Conservation (phyloP, 2,888 invertebrate species). For the Sipha maydis region DNA sequence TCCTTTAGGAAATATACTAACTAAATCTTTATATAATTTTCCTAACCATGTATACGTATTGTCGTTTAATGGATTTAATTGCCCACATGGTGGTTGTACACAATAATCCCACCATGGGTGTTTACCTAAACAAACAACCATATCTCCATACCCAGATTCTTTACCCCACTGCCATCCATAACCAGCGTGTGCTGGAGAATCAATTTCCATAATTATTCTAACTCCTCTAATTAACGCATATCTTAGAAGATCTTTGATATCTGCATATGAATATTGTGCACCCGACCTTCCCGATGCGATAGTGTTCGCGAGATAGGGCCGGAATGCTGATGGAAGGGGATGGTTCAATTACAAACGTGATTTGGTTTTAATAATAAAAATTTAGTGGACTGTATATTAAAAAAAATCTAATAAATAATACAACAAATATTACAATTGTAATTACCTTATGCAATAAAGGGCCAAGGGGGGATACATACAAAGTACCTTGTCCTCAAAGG, state of each 20-base stretch:
- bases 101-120: conserved; percentile 79
- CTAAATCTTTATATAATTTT: conserved; percentile 77
- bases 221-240: conserved; percentile 85
- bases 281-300: too few relatives aligned
- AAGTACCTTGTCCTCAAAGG: too few relatives aligned
- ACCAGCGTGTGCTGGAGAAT: conserved; percentile 83
- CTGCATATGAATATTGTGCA: conserved; percentile 72
- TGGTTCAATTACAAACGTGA: too few relatives aligned
- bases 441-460: too few relatives aligned
- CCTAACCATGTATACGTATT: conserved; percentile 76
- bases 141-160: conserved; percentile 72
- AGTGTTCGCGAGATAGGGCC: too few relatives aligned
- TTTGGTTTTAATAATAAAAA: too few relatives aligned
- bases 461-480: too few relatives aligned
- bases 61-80: conserved; percentile 82
- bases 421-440: too few relatives aligned
- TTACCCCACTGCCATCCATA: conserved; percentile 88
- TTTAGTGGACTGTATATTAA: too few relatives aligned
- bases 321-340: too few relatives aligned
- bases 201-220: conserved; percentile 86
- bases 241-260: conserved; percentile 76
- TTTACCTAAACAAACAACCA: conserved; percentile 75
- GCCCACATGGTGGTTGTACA: conserved; percentile 86
- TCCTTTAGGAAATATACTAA: conserved; percentile 72
- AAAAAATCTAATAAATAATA: too few relatives aligned